These are phyloP conservation scores for Muscicapa striata DNA, from an alignment of 2,797 vertebrate genomes.

Conservation along the genomic window DNA sequence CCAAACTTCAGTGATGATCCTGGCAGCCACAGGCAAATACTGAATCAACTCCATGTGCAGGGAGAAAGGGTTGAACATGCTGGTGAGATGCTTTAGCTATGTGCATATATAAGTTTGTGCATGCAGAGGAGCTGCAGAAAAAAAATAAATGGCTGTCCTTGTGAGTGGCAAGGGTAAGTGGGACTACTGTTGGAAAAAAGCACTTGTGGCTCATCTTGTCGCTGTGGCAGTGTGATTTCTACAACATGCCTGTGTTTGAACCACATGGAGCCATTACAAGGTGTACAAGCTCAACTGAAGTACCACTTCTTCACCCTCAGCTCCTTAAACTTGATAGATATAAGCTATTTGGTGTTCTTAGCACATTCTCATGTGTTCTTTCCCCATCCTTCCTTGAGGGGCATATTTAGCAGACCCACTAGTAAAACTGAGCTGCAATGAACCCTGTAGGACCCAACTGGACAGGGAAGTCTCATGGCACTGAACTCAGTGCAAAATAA, in stretches of 20 bases:
- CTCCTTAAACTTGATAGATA: neutral
- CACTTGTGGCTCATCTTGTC: neutral
- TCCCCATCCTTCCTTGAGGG: neutral
- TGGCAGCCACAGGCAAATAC: constrained; percentile 10
- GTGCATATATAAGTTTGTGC: neutral
- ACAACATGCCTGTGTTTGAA: neutral
- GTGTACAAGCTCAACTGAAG: neutral
- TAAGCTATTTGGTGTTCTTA: neutral
- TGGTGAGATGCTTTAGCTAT: neutral
- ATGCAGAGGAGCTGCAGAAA: neutral
- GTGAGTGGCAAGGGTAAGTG: neutral
- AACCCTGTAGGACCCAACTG: neutral
- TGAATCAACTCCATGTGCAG: neutral
- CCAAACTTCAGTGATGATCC: constrained; percentile 44
- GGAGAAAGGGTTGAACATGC: neutral
- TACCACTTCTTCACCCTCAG: neutral
- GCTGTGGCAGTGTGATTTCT: neutral
- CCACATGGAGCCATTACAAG: neutral
- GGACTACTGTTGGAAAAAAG: neutral
- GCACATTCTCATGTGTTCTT: neutral
- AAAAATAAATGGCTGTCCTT: neutral
- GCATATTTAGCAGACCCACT: neutral
- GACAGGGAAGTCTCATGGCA: neutral
- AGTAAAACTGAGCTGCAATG: neutral
- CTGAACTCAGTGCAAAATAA: neutral